A percentile compares a stretch with the other conserved stretches of the same genome.
phyloP scores from a whole-genome alignment of 2,797 vertebrate genomes.

The Danionella dracula region DNA sequence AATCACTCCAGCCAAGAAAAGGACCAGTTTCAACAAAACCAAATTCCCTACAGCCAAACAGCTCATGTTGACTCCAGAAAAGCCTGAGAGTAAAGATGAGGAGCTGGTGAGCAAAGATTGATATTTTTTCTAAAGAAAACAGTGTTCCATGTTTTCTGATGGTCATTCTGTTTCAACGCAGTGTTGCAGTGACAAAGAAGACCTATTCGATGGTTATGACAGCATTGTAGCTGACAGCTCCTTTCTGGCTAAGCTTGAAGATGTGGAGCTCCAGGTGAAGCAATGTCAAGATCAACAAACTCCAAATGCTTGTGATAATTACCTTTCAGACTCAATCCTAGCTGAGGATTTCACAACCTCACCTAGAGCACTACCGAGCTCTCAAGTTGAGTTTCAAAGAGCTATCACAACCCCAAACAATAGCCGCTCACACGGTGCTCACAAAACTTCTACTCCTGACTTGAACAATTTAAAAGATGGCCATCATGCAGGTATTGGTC shows the following conservation, averaged over 20 bases:
- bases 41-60: slow-evolving; percentile 6
- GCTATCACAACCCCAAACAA: slow-evolving; percentile 35
- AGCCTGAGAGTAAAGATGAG: background rate
- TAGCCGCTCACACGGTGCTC: background rate
- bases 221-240: slow-evolving; percentile 76
- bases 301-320: background rate
- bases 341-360: slow-evolving; percentile 49
- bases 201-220: slow-evolving; percentile 84
- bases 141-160: no score
- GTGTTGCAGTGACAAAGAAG: slow-evolving; percentile 77
- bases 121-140: no score
- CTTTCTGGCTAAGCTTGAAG: slow-evolving; percentile 72
- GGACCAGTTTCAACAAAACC: background rate
- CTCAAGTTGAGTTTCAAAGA: slow-evolving; percentile 69
- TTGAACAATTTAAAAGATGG: background rate
- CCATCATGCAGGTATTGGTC: background rate
- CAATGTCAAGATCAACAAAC: slow-evolving; percentile 12
- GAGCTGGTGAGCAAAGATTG: slow-evolving; percentile 21
- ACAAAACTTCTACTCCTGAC: slow-evolving; percentile 40
- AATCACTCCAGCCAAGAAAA: slow-evolving; percentile 53
- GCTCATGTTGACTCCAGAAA: background rate
- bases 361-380: slow-evolving; percentile 70
- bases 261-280: slow-evolving; percentile 58
- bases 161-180: slow-evolving; percentile 49
- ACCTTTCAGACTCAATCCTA: slow-evolving; percentile 43